phyloP scores from a whole-genome alignment of 2,888 invertebrate species.

The Amorpha juglandis region DNA sequence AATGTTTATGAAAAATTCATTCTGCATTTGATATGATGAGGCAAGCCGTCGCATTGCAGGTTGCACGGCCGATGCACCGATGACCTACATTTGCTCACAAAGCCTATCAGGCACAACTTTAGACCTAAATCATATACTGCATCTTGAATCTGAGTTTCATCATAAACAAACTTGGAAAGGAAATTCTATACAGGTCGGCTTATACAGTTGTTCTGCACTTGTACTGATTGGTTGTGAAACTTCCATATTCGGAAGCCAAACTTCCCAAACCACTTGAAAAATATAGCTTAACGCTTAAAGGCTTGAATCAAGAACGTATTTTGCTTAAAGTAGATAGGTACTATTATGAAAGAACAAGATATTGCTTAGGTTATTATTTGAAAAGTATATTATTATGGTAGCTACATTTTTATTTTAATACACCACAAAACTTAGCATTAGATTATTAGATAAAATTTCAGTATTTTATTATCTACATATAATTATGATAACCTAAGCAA shows the following conservation, averaged over 20 bases:
- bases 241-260: no score
- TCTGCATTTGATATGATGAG: slow-evolving; percentile 47
- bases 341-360: no score
- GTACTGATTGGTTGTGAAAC: no score
- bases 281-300: background rate
- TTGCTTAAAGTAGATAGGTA: no score
- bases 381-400: no score
- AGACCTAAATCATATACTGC: slow-evolving; percentile 21
- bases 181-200: background rate
- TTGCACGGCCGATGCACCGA: slow-evolving; percentile 52
- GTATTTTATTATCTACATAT: no score
- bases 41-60: slow-evolving; percentile 70
- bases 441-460: no score
- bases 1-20: slow-evolving; percentile 42
- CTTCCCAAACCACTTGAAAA: no score
- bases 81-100: slow-evolving; percentile 71
- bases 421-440: no score
- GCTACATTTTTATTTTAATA: no score
- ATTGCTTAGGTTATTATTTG: no score
- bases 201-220: background rate
- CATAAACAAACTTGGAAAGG: background rate
- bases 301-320: background rate
- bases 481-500: no score
- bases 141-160: background rate
- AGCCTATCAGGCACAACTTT: slow-evolving; percentile 31